Base-by-base conservation (phyloP, 2,888 invertebrate species). In the Colostygia pectinataria region DNA sequence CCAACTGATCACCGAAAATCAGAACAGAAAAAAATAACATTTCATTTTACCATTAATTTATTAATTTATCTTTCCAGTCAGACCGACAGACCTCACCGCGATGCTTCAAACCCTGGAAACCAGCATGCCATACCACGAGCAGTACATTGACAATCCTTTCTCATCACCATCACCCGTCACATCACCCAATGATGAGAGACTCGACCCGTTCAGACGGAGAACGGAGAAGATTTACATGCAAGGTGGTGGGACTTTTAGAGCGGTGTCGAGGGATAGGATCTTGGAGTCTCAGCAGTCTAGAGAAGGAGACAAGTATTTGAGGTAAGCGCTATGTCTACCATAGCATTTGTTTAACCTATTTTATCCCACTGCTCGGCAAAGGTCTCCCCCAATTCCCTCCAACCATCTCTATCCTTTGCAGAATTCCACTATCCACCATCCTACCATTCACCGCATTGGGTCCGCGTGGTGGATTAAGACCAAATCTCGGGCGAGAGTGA, bases 71-170 rank as follows among this genome's bases (percentile, higher is more conserved):
- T 28, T 80, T 83, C 7, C 75, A 91, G 91, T 73, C 27, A 79
- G 90, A 0, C 91, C 91, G 1, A 80, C 85, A 29, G 90, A 91
- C 48, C 58, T 91, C 4, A 70, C 90, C 27, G 63, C 87, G 5
- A 91, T 91, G 91, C 63, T 91, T 1, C 82, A 85, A 51, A 84
- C 78, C 27, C 61, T 91, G 0, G 90, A 90, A 57, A 77, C 89
- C 0, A 82, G 75, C 37, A 78, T 82, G 44, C 75, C 81, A 1
- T 90, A 82, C 55, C 80, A 87, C 25, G 90, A 90, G 13, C 87
- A 86, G 44, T 90, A 90, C 54, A 88, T 91, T 36, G 91, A 91
- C 63, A 91, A 91, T 48, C 91, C 91, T 0, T 91, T 91, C 61
- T 91, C 91, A 1, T 91, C 91, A 42, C 91, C 91, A 0, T 91